A percentile compares a stretch with the other conserved stretches of the same genome.
These are phyloP conservation scores for Dicranocentrus wangi DNA, from an alignment of 2,888 invertebrate species.

Conservation along the genomic window DNA sequence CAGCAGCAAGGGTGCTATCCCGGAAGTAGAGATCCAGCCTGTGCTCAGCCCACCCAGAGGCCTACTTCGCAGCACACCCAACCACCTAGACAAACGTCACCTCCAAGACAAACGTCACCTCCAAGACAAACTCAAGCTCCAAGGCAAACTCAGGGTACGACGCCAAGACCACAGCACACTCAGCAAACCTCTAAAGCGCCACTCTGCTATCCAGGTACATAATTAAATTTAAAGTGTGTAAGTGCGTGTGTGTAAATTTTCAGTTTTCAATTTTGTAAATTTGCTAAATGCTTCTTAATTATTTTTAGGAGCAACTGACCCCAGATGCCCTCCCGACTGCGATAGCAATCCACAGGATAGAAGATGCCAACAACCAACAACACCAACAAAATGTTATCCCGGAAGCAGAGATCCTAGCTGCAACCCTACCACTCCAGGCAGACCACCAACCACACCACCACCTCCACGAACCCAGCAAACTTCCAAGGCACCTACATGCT, in stretches of 20 bases:
- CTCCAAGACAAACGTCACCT: conserved; percentile 28
- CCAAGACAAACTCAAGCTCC: conserved; percentile 26
- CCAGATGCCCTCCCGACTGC: conserved; percentile 32
- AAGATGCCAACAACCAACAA: neutral
- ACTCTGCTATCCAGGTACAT: conserved; percentile 73
- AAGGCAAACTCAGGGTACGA: too few species aligned
- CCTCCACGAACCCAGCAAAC: neutral
- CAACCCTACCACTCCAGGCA: too few species aligned
- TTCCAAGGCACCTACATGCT: neutral
- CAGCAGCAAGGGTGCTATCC: conserved; percentile 24
- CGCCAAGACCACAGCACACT: conserved; percentile 31
- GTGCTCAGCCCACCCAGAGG: conserved; percentile 19
- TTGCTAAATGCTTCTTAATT: too few species aligned
- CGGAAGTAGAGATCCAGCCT: conserved; percentile 21
- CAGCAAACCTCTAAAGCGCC: conserved; percentile 65
- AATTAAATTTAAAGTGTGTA: too few species aligned
- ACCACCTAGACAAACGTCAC: conserved; percentile 7
- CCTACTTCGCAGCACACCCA: conserved; percentile 68
- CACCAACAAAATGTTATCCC: neutral
- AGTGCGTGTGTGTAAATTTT: too few species aligned
- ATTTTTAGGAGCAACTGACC: conserved; percentile 60
- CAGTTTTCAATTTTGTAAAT: too few species aligned
- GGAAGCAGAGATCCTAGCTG: neutral
- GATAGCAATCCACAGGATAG: neutral
- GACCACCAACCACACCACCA: neutral